A percentile compares a stretch with the other conserved stretches of the same genome.
These are phyloP conservation scores for Sigmodon hispidus DNA, from an alignment of 2,113 vertebrate genomes.

Conservation along the genomic window DNA sequence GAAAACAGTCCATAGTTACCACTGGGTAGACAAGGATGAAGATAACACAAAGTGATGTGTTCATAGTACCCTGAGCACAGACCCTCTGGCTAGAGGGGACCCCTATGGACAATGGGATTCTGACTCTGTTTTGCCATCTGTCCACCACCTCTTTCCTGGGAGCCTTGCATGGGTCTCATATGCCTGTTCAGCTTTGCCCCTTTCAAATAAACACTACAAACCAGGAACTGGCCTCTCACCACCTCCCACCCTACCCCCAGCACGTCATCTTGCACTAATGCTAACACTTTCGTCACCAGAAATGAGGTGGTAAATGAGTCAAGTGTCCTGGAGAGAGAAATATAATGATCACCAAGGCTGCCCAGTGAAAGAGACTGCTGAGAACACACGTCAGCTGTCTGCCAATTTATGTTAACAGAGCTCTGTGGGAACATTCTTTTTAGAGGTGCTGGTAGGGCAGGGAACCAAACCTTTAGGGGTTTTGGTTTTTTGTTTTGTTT, in stretches of 20 bases:
- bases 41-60: not conserved
- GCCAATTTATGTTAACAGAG: slow-evolving; percentile 66
- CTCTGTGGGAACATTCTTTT: slow-evolving; percentile 78
- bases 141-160: slow-evolving; percentile 2
- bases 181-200: not conserved
- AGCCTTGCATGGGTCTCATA: not conserved
- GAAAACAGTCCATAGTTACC: not conserved
- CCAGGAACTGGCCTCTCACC: slow-evolving; percentile 69
- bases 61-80: not conserved
- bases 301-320: slow-evolving; percentile 81
- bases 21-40: not conserved
- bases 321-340: slow-evolving; percentile 80
- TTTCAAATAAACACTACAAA: slow-evolving; percentile 78
- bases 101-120: slow-evolving; percentile 20
- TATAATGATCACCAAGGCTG: slow-evolving; percentile 77
- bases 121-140: slow-evolving; percentile 44
- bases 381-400: slow-evolving; percentile 76
- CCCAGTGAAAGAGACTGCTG: slow-evolving; percentile 78
- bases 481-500: not conserved
- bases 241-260: not conserved
- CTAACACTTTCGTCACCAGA: slow-evolving; percentile 75
- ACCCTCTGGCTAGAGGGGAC: not conserved
- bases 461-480: not conserved
- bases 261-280: not conserved
- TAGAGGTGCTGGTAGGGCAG: slow-evolving; percentile 3